Base-by-base conservation (phyloP, 2,888 invertebrate species). In the Zygothrica quintamaculata region DNA sequence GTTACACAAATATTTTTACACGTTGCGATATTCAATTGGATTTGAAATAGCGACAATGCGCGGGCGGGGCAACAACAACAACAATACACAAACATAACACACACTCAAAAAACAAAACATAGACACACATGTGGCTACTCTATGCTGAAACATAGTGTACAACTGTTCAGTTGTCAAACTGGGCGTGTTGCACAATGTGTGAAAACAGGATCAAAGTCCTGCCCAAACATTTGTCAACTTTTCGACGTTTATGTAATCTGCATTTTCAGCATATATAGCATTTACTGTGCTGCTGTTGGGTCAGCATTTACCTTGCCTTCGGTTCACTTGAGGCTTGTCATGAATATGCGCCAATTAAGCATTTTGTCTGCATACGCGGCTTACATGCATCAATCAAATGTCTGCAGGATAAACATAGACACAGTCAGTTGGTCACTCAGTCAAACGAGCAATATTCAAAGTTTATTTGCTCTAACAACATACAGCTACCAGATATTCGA, bases 351-450 rank as follows among this genome's bases (percentile, higher is more conserved):
- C 82, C 82, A 84, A 84, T 84, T 84, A 84, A 84, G 73, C 82
- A 82, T 69, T 82, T 84, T 84, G 82, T 84, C 85, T 68, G 82
- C 66, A 61, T 48, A 56, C 55, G 61, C 64, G 40, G 39, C 40
- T 65, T 70, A 84, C 82, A 84, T 77, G 85, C 82, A 84, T 84
- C 82, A 84, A 84, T 84, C 82, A 84, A 75, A 84, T 70, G 79
- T 65, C 68, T 62, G 37, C 70, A 79, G 82, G 81, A 79, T 64
- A 81, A 77, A 74, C 74, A 73, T 70, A 47, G 68, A 51, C 13
- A 13, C 60, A 58, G 56, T 53, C 53, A 44, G 67, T 62, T 46
- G 60, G 53, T 59, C 58, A 60, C 53, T 66, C 61, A 44, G 51
- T 52, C 73, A 73, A 53, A 40, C 57, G 26, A 50, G 48, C 37